Evolutionary conservation across 2,888 invertebrate species (phyloP), one percentile per base, ranked within the genome.

Genomic region (Hedychridium roseum): DNA sequence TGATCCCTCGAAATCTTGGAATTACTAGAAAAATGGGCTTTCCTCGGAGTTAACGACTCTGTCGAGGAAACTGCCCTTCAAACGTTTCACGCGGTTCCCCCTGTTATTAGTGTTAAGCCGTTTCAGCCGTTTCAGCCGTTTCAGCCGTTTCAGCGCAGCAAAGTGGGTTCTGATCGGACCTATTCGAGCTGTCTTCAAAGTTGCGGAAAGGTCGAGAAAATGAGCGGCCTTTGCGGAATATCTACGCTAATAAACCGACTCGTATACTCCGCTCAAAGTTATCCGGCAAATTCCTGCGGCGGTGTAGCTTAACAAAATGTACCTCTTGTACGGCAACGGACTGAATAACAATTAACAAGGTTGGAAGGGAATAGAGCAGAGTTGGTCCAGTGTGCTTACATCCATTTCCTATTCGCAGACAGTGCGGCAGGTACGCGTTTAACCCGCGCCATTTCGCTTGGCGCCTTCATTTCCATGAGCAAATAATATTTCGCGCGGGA

Each of bases 401-500:
- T n/a, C n/a, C 20, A 31, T 14, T 18, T 49, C 32, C 49, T 46
- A 47, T 56, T 55, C 47, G 47, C 50, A 31, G 36, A 57, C 27
- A 18, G 18, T 43, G 42, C 20, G 30, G 7, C 31, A 15, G 43
- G 48, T 46, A 54, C 47, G 52, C 54, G 31, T 59, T 61, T 56
- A 49, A 50, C 43, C 47, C 36, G 44, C 32, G 20, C 39, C 44
- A 52, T 57, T 61, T 56, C 44, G 38, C 49, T 36, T 32, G 35
- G 32, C 20, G 46, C 61, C 62, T 60, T 62, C 63, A 58, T 67
- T 57, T 62, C 41, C 60, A 60, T 56, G 55, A 44, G 57, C 60
- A 64, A 67, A 67, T 64, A 66, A 60, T 64, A 61, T 60, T 53
- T 63, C 44, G 56, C 50, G 30, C 35, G 40, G n/a, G n/a, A n/a